Percentiles rank a stretch among this genome's conserved stretches.
Evolutionary conservation across 2,113 vertebrate genomes (phyloP).

Genomic region (Eidolon helvum): DNA sequence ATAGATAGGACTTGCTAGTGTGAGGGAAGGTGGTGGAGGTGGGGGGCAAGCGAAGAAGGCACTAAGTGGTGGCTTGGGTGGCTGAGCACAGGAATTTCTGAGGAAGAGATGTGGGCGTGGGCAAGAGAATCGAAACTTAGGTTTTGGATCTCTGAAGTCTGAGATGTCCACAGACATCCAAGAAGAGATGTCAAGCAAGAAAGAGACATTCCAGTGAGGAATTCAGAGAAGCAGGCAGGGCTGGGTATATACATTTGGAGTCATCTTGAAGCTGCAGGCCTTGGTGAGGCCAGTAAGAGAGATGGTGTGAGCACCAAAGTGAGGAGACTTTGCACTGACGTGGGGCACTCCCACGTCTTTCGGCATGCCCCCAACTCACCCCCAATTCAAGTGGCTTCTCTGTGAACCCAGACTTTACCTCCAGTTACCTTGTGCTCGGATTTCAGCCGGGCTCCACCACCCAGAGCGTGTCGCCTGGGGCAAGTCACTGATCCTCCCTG

Average conservation of each 20-base stretch:
- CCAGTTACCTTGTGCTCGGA: not conserved
- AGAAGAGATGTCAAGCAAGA: not conserved
- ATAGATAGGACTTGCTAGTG: not conserved
- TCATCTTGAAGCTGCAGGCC: not conserved
- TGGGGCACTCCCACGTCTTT: not conserved
- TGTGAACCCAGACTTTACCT: not conserved
- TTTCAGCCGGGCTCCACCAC: not conserved
- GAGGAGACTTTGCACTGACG: not conserved
- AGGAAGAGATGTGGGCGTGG: not conserved
- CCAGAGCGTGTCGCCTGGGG: not conserved
- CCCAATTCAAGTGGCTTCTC: not conserved
- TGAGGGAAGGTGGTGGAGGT: not conserved
- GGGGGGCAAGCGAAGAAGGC: not conserved
- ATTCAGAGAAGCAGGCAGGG: not conserved
- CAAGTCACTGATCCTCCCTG: not conserved
- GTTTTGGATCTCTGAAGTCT: not conserved
- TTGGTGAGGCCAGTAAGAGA: not conserved
- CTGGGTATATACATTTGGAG: not conserved
- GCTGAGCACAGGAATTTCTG: not conserved
- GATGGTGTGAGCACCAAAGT: not conserved
- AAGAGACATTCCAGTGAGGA: not conserved
- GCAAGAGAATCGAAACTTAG: not conserved
- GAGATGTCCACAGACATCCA: not conserved
- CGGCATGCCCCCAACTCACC: accelerated
- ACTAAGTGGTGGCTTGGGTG: no score